A percentile compares a stretch with the other conserved stretches of the same genome.
These are phyloP conservation scores for Rhodinocichla rosea DNA, from an alignment of 2,113 vertebrate species.

Conservation along the genomic window DNA sequence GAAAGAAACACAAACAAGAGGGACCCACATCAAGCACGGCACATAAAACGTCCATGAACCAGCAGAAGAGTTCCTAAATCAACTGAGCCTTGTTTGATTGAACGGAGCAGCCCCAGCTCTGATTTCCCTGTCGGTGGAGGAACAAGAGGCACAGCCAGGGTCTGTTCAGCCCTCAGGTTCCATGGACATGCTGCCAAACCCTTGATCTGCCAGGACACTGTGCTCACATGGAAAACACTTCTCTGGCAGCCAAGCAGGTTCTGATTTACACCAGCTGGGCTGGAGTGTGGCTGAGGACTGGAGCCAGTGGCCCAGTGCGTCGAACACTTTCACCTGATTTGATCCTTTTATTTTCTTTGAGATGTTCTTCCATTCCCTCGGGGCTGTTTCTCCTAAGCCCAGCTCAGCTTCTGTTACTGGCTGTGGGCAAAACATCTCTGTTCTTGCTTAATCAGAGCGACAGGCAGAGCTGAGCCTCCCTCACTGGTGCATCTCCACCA, in stretches of 20 bases:
- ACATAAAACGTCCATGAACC: neutral
- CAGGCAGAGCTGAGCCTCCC: neutral
- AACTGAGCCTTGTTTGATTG: neutral
- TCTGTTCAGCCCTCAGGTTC: neutral
- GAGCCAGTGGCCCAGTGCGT: neutral
- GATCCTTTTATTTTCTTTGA: slow-evolving; percentile 56
- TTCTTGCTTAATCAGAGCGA: neutral
- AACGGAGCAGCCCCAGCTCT: neutral
- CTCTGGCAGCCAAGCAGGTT: neutral
- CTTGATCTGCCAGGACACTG: slow-evolving; percentile 6
- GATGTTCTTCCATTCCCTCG: neutral
- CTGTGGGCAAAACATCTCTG: neutral
- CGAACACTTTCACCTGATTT: slow-evolving; percentile 5
- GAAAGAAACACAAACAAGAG: neutral
- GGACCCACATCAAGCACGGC: neutral
- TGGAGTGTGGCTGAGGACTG: neutral
- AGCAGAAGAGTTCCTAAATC: neutral
- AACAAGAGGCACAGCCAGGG: neutral
- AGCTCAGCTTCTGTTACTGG: slow-evolving; percentile 38
- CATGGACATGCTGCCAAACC: neutral
- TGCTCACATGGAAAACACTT: slow-evolving; percentile 56
- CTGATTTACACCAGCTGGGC: slow-evolving; percentile 53
- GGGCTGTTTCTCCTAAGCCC: neutral
- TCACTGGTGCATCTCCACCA: neutral
- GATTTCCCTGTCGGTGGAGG: neutral